These are phyloP conservation scores for Xenus cinereus DNA, from an alignment of 2,113 vertebrate genomes.

Conservation along the genomic window DNA sequence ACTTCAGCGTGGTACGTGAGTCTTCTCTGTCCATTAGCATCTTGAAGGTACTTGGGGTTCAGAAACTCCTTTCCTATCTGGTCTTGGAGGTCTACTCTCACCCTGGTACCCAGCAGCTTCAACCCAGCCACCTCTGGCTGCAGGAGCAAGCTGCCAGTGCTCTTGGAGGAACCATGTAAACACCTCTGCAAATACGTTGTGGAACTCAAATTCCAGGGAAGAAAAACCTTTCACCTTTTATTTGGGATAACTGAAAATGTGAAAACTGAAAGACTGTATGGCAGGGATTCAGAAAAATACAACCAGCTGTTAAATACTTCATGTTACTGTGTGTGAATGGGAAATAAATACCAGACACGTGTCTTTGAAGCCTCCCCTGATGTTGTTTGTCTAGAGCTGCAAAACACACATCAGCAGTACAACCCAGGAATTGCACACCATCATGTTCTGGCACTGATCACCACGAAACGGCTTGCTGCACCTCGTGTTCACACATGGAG, in stretches of 20 bases:
- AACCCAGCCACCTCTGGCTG: background rate
- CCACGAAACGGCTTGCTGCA: background rate
- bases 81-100: background rate
- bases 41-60: background rate
- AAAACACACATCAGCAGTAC: background rate
- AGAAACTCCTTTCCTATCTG: background rate
- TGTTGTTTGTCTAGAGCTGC: background rate
- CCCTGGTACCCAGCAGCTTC: background rate
- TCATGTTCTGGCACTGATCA: background rate
- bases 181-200: background rate
- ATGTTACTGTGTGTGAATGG: background rate
- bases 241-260: background rate
- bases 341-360: background rate
- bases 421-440: background rate
- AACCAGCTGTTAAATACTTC: background rate
- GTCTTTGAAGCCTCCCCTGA: background rate
- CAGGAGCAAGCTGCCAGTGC: accelerated
- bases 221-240: background rate
- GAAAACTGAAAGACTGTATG: background rate
- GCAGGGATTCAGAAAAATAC: background rate
- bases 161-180: background rate
- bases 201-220: background rate
- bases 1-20: accelerated
- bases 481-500: accelerated
- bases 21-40: too few species aligned